These are phyloP conservation scores for Gopherus flavomarginatus DNA, from an alignment of 2,113 vertebrate species.

Conservation along the genomic window DNA sequence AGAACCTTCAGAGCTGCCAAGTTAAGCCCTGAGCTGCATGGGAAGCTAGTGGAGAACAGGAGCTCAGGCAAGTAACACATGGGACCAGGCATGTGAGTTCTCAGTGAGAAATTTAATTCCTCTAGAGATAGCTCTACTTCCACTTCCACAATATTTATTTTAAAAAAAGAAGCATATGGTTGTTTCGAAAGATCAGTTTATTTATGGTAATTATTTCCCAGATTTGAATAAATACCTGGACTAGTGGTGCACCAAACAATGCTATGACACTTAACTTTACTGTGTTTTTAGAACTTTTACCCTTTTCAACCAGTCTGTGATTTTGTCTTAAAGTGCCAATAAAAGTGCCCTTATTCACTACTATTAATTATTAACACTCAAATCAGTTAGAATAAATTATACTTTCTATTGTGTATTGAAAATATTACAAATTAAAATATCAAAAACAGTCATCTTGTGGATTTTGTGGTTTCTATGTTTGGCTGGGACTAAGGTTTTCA, in stretches of 20 bases:
- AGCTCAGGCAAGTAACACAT: constrained; percentile 51
- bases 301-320: neutral
- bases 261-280: neutral
- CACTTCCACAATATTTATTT: neutral
- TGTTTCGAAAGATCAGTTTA: neutral
- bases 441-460: neutral
- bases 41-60: constrained; percentile 49
- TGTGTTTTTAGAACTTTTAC: neutral
- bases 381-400: neutral
- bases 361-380: neutral
- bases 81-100: constrained; percentile 30
- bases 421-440: neutral
- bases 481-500: neutral
- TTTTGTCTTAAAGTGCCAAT: neutral
- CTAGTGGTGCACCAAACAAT: neutral
- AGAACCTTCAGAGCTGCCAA: constrained; percentile 57
- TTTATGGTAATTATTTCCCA: neutral
- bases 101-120: constrained; percentile 36
- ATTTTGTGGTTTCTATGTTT: constrained; percentile 19
- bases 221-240: rapidly evolving
- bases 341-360: neutral
- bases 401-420: constrained; percentile 2
- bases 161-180: neutral
- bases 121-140: constrained; percentile 18
- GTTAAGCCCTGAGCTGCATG: constrained; percentile 51